Percentiles rank a stretch among this genome's conserved stretches.
phyloP scores from a whole-genome alignment of 2,113 vertebrate genomes.

The Machaerirhynchus nigripectus region DNA sequence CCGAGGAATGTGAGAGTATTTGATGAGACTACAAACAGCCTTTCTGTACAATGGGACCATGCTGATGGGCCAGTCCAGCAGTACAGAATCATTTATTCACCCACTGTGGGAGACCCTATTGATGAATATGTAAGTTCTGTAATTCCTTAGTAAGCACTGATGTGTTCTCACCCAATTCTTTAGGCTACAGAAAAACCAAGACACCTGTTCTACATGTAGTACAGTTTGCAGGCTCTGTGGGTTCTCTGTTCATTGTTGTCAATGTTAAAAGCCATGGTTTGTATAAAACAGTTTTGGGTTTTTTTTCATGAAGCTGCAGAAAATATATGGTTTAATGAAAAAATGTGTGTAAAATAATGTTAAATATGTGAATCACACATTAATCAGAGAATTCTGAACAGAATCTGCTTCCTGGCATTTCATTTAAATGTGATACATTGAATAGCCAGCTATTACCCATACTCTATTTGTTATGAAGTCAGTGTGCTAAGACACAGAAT shows the following conservation, averaged over 20 bases:
- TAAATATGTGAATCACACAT: not conserved
- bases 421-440: not conserved
- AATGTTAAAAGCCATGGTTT: not conserved
- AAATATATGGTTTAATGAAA: not conserved
- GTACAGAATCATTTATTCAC: conserved; percentile 89
- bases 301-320: not conserved
- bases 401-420: not conserved
- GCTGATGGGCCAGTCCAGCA: conserved; percentile 93
- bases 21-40: conserved; percentile 89
- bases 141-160: not conserved
- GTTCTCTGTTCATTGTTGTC: not conserved
- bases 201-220: not conserved
- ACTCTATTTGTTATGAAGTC: not conserved
- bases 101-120: conserved; percentile 87
- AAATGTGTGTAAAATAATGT: not conserved
- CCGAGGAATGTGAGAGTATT: conserved; percentile 91
- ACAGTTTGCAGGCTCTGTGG: not conserved
- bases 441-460: not conserved
- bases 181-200: not conserved
- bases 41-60: conserved; percentile 93
- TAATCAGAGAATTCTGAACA: not conserved
- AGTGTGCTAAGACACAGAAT: not conserved
- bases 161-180: not conserved
- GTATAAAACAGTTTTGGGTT: not conserved
- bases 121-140: conserved; percentile 88